Evolutionary conservation across 2,113 vertebrate genomes (phyloP).

Genomic region (Proteles cristata): DNA sequence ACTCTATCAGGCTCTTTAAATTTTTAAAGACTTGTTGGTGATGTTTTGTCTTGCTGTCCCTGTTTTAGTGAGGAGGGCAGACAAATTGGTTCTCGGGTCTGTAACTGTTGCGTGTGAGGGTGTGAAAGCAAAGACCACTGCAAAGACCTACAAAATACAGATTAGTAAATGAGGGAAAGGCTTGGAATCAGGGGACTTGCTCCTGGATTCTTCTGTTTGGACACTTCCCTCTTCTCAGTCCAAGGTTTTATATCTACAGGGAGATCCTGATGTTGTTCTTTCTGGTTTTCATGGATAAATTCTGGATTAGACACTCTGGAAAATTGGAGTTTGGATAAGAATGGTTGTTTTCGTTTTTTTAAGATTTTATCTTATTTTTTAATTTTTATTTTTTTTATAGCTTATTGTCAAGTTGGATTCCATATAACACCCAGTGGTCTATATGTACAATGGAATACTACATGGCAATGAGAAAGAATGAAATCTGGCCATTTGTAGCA

Average conservation of each 20-base stretch:
- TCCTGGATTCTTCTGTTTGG: background rate
- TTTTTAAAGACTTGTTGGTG: slow-evolving; percentile 72
- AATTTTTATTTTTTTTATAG: too few species aligned
- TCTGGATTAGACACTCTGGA: slow-evolving; percentile 16
- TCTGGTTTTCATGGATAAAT: background rate
- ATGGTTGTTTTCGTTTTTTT: background rate
- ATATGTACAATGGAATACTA: too few species aligned
- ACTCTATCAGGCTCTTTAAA: slow-evolving; percentile 59
- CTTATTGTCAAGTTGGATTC: too few species aligned
- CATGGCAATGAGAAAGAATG: too few species aligned
- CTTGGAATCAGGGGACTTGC: background rate
- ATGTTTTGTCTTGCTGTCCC: slow-evolving; percentile 67
- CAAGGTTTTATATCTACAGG: background rate
- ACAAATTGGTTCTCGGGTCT: slow-evolving; percentile 56
- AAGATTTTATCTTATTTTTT: background rate
- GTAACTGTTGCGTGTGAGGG: slow-evolving; percentile 54
- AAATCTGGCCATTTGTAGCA: too few species aligned
- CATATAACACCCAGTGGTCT: too few species aligned
- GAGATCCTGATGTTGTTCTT: background rate
- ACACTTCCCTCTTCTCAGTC: background rate
- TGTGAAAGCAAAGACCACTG: slow-evolving; percentile 42
- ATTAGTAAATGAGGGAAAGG: background rate
- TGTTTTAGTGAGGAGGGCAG: slow-evolving; percentile 30
- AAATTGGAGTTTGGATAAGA: slow-evolving; percentile 7
- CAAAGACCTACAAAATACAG: background rate